Evolutionary conservation across 2,797 vertebrate species (phyloP), one percentile per base, ranked within the genome.

Genomic region (Myotis pilosus): DNA sequence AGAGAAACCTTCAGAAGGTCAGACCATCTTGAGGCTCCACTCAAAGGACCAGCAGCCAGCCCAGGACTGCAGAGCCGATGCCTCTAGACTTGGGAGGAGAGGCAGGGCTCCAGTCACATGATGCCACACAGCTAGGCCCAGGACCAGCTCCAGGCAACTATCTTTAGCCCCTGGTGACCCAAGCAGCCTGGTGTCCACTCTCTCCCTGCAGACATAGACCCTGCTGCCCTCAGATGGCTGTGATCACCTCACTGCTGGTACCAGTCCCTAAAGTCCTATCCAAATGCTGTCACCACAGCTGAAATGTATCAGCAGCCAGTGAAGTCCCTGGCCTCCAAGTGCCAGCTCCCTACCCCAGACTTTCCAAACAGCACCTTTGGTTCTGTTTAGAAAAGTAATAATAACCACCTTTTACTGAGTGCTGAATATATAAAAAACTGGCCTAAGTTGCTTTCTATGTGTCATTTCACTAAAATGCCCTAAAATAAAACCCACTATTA

Each of bases 221-320:
- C 25, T 60, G 51, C 38, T 8, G 20, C 51, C 44, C 68, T 44
- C 2, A 6, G 44, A 57, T 68, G 62, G 53, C 69, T 81, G 23
- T 49, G 25, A 71, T 71, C 94, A 93, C 64, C 47, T 83, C 49
- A 36, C 1, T 71, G 16, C 55, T 87, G 41, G 38, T 90, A 49
- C 55, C 0, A 30, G 80, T 95, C 91, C 82, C 95, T 89, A 80
- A 80, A 96, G 86, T 89, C 94, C 92, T 97, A 96, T 92, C 95
- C 95, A 96, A 97, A 97, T 98, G 95, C 95, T 97, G 97, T 98
- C 97, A 98, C 96, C 97, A 97, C 94, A 81, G 82, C 12, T 88
- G 74, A 89, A 84, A 78, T 13, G 5, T 2, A 80, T 44, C 51
- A 76, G 49, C 8, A 55, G 57, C 33, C 44, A 66, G 55, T 36